Conservation (phyloP, 2,113 vertebrate species). For the Narcine bancroftii region DNA sequence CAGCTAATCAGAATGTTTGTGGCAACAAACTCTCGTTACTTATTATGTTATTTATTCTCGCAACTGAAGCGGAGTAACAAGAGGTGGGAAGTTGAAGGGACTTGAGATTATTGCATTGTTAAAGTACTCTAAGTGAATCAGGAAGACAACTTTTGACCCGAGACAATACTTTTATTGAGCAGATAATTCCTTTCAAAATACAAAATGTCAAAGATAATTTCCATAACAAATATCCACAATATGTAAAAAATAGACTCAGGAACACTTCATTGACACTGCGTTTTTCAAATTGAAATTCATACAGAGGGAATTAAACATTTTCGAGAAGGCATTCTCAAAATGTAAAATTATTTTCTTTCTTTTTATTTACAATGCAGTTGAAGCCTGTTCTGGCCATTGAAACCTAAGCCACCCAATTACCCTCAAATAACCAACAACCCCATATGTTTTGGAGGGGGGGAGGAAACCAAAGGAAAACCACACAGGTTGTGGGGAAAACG, state of each 20-base stretch:
- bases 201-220: not conserved
- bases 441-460: no score
- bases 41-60: not conserved
- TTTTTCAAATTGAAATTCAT: not conserved
- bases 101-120: not conserved
- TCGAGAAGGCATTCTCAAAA: not conserved
- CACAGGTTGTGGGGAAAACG: no score
- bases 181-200: not conserved
- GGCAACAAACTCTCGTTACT: no score
- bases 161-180: not conserved
- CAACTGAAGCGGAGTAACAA: not conserved
- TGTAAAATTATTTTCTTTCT: no score
- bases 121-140: not conserved
- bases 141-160: not conserved
- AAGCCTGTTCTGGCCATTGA: no score
- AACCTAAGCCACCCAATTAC: no score
- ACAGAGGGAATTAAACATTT: not conserved
- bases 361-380: no score
- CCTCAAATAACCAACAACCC: no score
- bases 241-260: not conserved
- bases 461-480: no score
- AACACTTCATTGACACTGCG: not conserved
- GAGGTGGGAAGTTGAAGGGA: not conserved
- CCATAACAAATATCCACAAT: not conserved
- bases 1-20: no score